A percentile compares a stretch with the other conserved stretches of the same genome.
phyloP scores from a whole-genome alignment of 2,888 invertebrate species.

The Sthenelais limicola region DNA sequence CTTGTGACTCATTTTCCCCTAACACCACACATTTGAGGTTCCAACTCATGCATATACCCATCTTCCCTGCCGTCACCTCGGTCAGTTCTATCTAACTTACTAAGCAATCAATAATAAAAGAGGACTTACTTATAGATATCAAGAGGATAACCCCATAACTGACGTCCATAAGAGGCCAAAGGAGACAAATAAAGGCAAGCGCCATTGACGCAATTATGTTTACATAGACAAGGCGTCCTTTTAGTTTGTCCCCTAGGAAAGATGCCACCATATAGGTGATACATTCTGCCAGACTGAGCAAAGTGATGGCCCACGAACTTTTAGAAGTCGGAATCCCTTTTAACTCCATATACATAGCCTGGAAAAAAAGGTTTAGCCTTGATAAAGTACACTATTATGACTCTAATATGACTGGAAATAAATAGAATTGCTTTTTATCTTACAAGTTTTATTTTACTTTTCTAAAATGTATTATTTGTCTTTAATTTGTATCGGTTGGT shows the following conservation, averaged over 20 bases:
- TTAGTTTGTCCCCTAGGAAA: conserved; percentile 58
- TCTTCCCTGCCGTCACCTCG: too few relatives aligned
- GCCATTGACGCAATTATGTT: conserved; percentile 54
- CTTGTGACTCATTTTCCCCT: too few relatives aligned
- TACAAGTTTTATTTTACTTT: too few relatives aligned
- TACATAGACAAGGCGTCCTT: conserved; percentile 55
- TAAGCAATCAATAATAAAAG: too few relatives aligned
- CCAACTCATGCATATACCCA: too few relatives aligned
- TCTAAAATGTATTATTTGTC: too few relatives aligned
- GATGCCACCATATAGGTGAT: conserved; percentile 57
- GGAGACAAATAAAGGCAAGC: conserved; percentile 55
- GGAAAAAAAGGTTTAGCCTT: conserved; percentile 33
- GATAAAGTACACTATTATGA: too few relatives aligned
- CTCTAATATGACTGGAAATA: neutral
- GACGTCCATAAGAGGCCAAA: conserved; percentile 58
- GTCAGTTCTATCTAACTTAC: too few relatives aligned
- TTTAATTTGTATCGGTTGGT: too few relatives aligned
- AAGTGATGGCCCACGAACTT: conserved; percentile 54
- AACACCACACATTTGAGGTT: too few relatives aligned
- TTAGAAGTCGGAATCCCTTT: conserved; percentile 50
- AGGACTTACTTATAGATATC: conserved; percentile 52
- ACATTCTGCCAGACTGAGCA: conserved; percentile 58
- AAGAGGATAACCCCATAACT: conserved; percentile 53
- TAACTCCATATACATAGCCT: conserved; percentile 60
- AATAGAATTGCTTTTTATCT: too few relatives aligned